phyloP scores from a whole-genome alignment of 1,140 invertebrate genomes.

The Thaumatotibia leucotreta region DNA sequence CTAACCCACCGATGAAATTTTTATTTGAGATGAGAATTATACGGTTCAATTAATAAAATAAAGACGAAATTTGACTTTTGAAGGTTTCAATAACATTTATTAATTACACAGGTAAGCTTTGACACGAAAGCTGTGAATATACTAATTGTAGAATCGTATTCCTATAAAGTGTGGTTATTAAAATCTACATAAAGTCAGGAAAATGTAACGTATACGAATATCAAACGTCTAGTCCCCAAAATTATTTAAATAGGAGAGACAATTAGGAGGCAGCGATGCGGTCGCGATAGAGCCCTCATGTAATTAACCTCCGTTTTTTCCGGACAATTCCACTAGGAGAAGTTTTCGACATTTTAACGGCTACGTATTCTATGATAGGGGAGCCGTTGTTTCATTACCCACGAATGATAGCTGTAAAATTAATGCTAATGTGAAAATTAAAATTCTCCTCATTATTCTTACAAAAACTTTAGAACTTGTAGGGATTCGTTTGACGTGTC shows the following conservation, averaged over 20 bases:
- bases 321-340: conserved; percentile 19
- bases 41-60: too few species aligned
- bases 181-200: background rate
- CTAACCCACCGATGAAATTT: too few species aligned
- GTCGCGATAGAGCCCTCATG: conserved; percentile 44
- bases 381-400: conserved; percentile 24
- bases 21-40: too few species aligned
- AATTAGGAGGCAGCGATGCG: conserved; percentile 36
- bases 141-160: too few species aligned
- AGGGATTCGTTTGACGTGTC: background rate
- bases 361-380: conserved; percentile 25
- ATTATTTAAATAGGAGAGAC: conserved; percentile 52
- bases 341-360: conserved; percentile 40
- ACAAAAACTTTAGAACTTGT: background rate
- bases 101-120: too few species aligned
- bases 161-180: background rate
- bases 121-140: too few species aligned
- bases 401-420: conserved; percentile 38
- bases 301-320: conserved; percentile 48
- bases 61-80: too few species aligned
- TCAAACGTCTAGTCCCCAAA: conserved; percentile 31
- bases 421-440: conserved; percentile 21
- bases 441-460: background rate
- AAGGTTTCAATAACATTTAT: too few species aligned
- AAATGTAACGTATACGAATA: conserved; percentile 14